Conservation (phyloP, 1,140 invertebrate genomes). For the Monochamus saltuarius region DNA sequence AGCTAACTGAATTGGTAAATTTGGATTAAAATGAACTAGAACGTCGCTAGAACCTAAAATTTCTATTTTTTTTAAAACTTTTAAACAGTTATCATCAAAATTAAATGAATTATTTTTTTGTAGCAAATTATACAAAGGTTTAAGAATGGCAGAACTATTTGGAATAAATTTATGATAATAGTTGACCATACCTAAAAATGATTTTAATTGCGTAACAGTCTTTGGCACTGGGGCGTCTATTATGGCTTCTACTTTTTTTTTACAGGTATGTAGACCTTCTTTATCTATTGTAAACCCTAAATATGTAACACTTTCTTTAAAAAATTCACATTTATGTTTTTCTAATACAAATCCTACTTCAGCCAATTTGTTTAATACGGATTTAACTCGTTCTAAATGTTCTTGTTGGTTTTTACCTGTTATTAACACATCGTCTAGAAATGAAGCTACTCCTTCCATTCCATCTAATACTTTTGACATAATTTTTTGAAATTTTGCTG, state of each 20-base stretch:
- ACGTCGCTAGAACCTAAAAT: not conserved
- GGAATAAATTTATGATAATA: conserved; percentile 48
- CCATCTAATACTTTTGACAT: conserved; percentile 45
- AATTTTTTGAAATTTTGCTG: conserved; percentile 42
- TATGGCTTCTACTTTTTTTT: conserved; percentile 43
- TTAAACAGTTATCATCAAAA: no score
- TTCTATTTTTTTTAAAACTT: not conserved
- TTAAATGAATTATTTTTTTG: no score
- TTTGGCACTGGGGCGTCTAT: conserved; percentile 39
- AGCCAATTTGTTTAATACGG: conserved; percentile 29
- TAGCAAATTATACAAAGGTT: conserved; percentile 34
- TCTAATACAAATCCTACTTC: conserved; percentile 13
- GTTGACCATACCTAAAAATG: conserved; percentile 46
- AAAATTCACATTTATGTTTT: conserved; percentile 2
- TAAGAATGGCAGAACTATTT: conserved; percentile 31
- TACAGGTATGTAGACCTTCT: conserved; percentile 34
- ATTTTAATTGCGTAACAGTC: conserved; percentile 47
- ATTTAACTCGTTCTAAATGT: conserved; percentile 22
- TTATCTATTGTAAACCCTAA: conserved; percentile 33
- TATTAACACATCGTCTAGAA: conserved; percentile 42
- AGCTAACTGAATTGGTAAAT: no score
- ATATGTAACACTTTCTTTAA: conserved; percentile 15
- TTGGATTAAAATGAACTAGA: no score
- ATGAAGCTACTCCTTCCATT: conserved; percentile 22
- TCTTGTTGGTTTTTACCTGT: conserved; percentile 28